Evolutionary conservation across 2,113 vertebrate genomes (phyloP).

Genomic region (Prinia subflava): DNA sequence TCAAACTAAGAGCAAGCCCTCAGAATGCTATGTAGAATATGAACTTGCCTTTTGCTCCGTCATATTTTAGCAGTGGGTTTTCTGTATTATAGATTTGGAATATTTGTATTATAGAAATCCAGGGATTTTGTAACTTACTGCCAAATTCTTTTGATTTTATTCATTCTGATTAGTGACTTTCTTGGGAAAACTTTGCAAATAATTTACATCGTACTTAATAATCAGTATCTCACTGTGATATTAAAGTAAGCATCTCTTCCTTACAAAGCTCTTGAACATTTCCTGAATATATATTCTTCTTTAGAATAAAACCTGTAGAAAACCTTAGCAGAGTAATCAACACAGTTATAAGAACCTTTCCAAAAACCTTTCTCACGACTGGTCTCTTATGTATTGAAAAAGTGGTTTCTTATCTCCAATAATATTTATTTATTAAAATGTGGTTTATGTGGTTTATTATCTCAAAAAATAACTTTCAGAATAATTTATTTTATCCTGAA

Average conservation of each 20-base stretch:
- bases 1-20: not conserved
- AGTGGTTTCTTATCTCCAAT: not conserved
- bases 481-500: not conserved
- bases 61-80: not conserved
- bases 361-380: not conserved
- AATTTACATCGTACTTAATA: not conserved
- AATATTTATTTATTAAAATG: not conserved
- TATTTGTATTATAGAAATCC: not conserved
- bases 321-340: not conserved
- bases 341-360: not conserved
- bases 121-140: not conserved
- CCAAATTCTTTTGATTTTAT: not conserved
- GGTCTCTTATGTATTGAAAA: not conserved
- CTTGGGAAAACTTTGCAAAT: not conserved
- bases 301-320: not conserved
- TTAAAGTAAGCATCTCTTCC: not conserved
- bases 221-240: not conserved
- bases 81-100: not conserved
- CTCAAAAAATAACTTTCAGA: not conserved
- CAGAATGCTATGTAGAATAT: not conserved
- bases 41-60: not conserved
- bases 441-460: not conserved
- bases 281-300: not conserved
- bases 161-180: not conserved
- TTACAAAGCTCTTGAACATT: not conserved